These are phyloP conservation scores for Julus scanicus DNA, from an alignment of 2,888 invertebrate species.

Conservation along the genomic window DNA sequence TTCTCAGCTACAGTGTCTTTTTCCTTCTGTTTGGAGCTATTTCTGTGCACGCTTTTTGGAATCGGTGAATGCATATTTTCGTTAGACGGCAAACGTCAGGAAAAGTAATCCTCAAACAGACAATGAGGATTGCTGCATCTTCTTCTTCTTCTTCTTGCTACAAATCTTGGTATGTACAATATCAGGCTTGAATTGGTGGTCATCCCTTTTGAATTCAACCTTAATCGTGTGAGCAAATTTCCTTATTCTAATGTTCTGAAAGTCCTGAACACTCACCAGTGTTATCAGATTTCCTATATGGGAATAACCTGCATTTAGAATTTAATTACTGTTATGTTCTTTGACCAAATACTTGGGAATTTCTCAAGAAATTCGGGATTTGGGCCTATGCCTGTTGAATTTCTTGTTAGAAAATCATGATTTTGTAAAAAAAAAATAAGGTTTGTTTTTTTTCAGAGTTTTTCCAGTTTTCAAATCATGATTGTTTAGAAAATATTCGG, in stretches of 20 bases:
- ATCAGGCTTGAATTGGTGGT: background rate
- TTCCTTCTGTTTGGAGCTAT: constrained; percentile 19
- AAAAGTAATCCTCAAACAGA: background rate
- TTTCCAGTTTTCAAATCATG: too few species aligned
- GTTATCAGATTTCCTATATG: too few species aligned
- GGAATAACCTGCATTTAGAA: too few species aligned
- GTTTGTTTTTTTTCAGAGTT: too few species aligned
- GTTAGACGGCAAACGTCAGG: background rate
- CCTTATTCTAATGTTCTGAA: background rate
- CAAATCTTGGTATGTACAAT: background rate
- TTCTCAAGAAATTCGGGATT: too few species aligned
- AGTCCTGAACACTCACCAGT: background rate
- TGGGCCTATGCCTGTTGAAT: too few species aligned
- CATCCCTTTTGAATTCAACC: background rate
- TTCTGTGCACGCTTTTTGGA: background rate
- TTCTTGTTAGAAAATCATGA: too few species aligned
- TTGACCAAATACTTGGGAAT: too few species aligned
- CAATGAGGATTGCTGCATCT: background rate
- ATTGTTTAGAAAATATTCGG: too few species aligned
- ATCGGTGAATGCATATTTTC: background rate
- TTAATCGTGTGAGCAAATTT: background rate
- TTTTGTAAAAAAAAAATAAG: too few species aligned
- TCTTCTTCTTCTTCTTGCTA: background rate
- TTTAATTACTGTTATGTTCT: too few species aligned
- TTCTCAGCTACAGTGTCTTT: background rate